phyloP scores from a whole-genome alignment of 2,113 vertebrate species.

The Sinocyclocheilus grahami region DNA sequence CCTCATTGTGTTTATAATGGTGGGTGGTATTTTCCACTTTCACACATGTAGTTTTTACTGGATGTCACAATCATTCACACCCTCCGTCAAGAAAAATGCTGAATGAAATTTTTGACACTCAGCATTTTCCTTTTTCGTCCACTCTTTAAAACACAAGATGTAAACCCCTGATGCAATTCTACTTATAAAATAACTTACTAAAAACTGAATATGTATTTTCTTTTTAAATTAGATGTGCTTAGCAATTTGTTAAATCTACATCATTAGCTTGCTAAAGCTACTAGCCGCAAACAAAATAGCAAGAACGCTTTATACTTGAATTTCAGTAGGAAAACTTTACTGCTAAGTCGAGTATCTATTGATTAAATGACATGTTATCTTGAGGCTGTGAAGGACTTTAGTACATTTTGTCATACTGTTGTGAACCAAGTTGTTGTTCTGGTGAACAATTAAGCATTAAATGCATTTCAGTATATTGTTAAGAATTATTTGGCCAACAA shows the following conservation, averaged over 20 bases:
- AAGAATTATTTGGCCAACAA: too few relatives aligned
- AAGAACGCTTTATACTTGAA: too few relatives aligned
- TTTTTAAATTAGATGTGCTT: background rate
- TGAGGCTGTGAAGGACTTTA: too few relatives aligned
- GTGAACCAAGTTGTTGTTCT: too few relatives aligned
- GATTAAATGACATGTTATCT: too few relatives aligned
- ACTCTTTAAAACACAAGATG: background rate
- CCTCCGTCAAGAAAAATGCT: slow-evolving; percentile 17
- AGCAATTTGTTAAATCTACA: background rate
- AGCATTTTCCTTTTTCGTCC: background rate
- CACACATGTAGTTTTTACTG: background rate
- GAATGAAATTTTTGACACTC: background rate
- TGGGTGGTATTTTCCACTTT: slow-evolving; percentile 43
- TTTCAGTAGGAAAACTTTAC: too few relatives aligned
- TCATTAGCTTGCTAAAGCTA: background rate
- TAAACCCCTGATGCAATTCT: background rate
- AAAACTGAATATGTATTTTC: background rate
- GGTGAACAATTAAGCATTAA: too few relatives aligned
- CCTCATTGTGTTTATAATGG: background rate
- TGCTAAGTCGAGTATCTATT: too few relatives aligned
- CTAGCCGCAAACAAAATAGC: background rate
- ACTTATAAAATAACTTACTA: background rate
- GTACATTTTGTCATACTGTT: too few relatives aligned
- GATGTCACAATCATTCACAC: slow-evolving; percentile 37
- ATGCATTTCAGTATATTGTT: too few relatives aligned